Conservation (phyloP, 2,888 invertebrate genomes). For the Volucella bombylans region DNA sequence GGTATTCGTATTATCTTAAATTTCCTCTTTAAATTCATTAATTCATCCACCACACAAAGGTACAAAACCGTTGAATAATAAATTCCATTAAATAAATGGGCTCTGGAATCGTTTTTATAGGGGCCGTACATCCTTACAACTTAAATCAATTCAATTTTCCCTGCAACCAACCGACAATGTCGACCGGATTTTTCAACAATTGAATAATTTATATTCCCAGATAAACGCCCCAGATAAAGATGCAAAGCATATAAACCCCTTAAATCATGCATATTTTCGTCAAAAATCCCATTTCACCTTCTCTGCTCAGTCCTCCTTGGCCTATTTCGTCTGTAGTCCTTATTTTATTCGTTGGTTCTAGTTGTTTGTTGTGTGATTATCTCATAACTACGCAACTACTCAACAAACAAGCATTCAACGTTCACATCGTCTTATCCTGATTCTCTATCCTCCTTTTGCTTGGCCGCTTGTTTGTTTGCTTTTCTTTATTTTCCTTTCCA, state of each 20-base stretch:
- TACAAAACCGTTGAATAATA: too few relatives aligned
- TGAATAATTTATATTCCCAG: too few relatives aligned
- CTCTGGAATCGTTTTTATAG: too few relatives aligned
- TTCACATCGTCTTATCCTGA: conserved; percentile 61
- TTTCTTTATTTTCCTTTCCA: conserved; percentile 28
- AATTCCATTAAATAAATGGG: too few relatives aligned
- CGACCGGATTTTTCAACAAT: too few relatives aligned
- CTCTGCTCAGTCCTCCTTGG: not conserved
- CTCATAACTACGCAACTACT: conserved; percentile 69
- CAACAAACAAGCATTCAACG: conserved; percentile 60
- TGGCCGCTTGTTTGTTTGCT: conserved; percentile 9
- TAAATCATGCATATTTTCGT: conserved; percentile 48
- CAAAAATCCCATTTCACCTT: conserved; percentile 42
- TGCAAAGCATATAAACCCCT: conserved; percentile 23
- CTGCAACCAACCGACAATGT: too few relatives aligned
- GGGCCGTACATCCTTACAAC: too few relatives aligned
- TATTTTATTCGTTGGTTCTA: conserved; percentile 56
- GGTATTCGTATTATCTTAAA: too few relatives aligned
- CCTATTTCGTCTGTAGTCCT: conserved; percentile 51
- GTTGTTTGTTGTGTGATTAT: conserved; percentile 71
- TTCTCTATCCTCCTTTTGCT: conserved; percentile 25
- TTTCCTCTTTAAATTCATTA: too few relatives aligned
- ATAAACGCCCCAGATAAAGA: conserved; percentile 34
- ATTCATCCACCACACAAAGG: too few relatives aligned
- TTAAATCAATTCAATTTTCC: too few relatives aligned